These are phyloP conservation scores for Manis javanica DNA, from an alignment of 2,797 vertebrate genomes.

Conservation along the genomic window DNA sequence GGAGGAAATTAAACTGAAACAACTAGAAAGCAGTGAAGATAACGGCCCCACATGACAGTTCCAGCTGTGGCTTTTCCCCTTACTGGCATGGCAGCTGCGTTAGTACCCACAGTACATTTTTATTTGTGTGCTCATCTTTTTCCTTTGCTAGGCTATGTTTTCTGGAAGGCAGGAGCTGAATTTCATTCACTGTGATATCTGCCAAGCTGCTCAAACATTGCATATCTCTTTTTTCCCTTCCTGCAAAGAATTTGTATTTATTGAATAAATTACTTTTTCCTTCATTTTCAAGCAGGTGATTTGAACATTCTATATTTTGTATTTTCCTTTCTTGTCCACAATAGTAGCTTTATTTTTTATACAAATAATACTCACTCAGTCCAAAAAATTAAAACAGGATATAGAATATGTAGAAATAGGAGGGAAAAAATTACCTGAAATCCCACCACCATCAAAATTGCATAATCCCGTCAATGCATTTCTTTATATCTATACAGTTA, in stretches of 20 bases:
- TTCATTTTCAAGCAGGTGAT: background rate
- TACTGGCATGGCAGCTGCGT: too few relatives aligned
- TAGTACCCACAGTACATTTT: background rate
- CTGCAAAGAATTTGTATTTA: background rate
- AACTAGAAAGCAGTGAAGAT: background rate
- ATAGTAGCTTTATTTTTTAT: background rate
- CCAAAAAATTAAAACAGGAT: background rate
- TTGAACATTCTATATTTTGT: background rate
- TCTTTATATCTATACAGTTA: background rate
- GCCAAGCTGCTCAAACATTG: background rate
- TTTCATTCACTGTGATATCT: background rate
- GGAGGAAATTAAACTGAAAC: background rate
- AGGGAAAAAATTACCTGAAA: background rate
- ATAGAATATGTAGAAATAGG: background rate
- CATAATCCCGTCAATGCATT: background rate
- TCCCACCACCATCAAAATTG: background rate
- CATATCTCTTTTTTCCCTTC: background rate
- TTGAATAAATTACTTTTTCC: background rate
- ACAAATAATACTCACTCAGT: background rate
- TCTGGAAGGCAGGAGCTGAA: background rate
- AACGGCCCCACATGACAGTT: background rate
- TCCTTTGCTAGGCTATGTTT: background rate
- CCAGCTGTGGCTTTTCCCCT: background rate
- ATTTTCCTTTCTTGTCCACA: background rate
- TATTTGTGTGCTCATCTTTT: background rate